Evolutionary conservation across 2,888 invertebrate species (phyloP).

Genomic region (Caenorhabditis uteleia): DNA sequence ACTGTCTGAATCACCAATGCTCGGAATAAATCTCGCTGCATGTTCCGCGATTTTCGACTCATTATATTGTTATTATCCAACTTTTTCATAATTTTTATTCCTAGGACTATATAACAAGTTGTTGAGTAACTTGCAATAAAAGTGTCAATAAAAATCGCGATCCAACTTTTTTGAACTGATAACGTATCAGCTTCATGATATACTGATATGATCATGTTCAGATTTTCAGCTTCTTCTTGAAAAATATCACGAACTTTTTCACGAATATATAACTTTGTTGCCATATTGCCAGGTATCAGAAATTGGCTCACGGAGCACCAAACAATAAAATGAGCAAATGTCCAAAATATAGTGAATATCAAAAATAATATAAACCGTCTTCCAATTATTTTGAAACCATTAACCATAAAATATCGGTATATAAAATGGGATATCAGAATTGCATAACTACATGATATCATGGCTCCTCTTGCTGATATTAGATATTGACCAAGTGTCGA

Average conservation of each 20-base stretch:
- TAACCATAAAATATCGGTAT: constrained; percentile 21
- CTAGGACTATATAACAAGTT: constrained; percentile 13
- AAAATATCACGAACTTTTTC: too few species aligned
- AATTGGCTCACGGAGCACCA: constrained; percentile 20
- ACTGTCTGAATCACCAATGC: constrained; percentile 28
- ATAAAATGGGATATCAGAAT: constrained; percentile 26
- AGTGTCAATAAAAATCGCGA: constrained; percentile 18
- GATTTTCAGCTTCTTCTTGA: too few species aligned
- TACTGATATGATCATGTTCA: too few species aligned
- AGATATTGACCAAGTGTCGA: too few species aligned
- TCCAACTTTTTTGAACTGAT: constrained; percentile 10
- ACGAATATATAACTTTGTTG: too few species aligned
- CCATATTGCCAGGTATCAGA: too few species aligned
- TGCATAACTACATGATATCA: constrained; percentile 26
- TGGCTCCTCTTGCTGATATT: constrained; percentile 10
- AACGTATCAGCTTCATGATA: too few species aligned
- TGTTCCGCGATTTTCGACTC: too few species aligned
- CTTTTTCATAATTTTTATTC: too few species aligned
- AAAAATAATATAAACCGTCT: constrained; percentile 13
- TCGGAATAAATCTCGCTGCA: constrained; percentile 25
- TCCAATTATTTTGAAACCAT: constrained; percentile 1
- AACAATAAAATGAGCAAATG: constrained; percentile 19
- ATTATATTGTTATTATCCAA: too few species aligned
- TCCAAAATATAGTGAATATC: too few species aligned
- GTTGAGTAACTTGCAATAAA: constrained; percentile 15